Conservation (phyloP, 2,797 vertebrate species). For the Poecile montanus region DNA sequence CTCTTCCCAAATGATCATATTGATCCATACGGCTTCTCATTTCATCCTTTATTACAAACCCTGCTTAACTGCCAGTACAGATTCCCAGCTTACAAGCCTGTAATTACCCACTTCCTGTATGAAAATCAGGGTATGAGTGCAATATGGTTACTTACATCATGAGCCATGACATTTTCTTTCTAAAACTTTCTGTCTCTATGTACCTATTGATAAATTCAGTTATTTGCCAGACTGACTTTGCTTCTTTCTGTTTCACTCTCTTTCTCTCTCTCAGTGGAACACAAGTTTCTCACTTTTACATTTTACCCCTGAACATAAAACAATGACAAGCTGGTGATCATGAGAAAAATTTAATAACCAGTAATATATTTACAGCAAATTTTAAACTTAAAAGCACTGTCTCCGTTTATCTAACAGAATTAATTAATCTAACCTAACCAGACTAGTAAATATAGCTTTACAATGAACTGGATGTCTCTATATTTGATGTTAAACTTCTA, state of each 20-base stretch:
- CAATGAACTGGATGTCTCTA: background rate
- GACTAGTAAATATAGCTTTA: background rate
- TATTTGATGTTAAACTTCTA: background rate
- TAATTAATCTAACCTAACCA: background rate
- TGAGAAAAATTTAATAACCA: background rate
- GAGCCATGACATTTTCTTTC: background rate
- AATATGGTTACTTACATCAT: background rate
- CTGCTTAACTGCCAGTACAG: conserved; percentile 10
- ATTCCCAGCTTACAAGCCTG: background rate
- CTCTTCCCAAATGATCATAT: conserved; percentile 6
- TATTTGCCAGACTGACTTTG: background rate
- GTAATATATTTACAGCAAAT: background rate
- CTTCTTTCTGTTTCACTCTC: background rate
- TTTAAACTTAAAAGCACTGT: background rate
- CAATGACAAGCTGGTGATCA: background rate
- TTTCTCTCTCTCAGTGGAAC: background rate
- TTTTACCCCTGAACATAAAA: background rate
- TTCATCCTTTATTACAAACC: background rate
- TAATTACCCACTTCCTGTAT: background rate
- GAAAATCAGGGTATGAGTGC: background rate
- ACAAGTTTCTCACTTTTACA: background rate
- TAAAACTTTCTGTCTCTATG: background rate
- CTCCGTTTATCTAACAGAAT: background rate
- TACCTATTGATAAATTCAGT: background rate
- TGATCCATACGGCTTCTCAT: background rate